Evolutionary conservation across 1,140 invertebrate genomes (phyloP).

Genomic region (Drosophila teissieri): DNA sequence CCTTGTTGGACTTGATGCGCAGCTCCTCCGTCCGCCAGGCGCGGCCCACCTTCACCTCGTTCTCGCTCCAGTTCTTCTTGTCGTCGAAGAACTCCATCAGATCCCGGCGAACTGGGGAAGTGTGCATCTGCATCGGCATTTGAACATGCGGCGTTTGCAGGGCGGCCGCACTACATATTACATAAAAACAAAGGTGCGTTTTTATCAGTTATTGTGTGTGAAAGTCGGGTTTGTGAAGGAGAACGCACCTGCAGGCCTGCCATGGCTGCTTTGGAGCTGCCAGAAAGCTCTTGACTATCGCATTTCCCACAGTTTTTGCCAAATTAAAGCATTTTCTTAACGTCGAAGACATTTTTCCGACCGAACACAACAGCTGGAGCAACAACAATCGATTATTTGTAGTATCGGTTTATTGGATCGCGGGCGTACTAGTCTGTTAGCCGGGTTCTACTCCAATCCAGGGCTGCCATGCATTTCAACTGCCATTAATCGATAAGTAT

Average conservation of each 20-base stretch:
- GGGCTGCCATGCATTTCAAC: background rate
- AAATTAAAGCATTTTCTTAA: constrained; percentile 74
- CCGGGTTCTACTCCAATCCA: background rate
- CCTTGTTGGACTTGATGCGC: constrained; percentile 96
- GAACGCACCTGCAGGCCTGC: constrained; percentile 44
- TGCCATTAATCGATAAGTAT: background rate
- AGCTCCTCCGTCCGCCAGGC: constrained; percentile 96
- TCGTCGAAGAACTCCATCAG: constrained; percentile 97
- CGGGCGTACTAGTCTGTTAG: background rate
- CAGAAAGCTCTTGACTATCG: constrained; percentile 35
- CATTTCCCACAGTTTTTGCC: constrained; percentile 48
- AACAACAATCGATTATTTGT: background rate
- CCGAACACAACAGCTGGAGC: constrained; percentile 10
- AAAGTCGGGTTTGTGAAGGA: no score
- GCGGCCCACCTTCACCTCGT: constrained; percentile 92
- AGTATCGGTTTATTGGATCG: background rate
- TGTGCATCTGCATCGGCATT: constrained; percentile 58
- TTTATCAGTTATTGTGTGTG: background rate
- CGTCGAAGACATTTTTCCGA: constrained; percentile 59
- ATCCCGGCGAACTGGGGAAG: constrained; percentile 64
- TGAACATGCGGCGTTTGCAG: constrained; percentile 25
- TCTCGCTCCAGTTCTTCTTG: constrained; percentile 93
- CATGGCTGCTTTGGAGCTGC: constrained; percentile 26
- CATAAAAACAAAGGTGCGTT: constrained; percentile 51
- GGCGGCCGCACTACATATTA: constrained; percentile 51